These are phyloP conservation scores for Tiliacea aurago DNA, from an alignment of 2,888 invertebrate species.

Conservation along the genomic window DNA sequence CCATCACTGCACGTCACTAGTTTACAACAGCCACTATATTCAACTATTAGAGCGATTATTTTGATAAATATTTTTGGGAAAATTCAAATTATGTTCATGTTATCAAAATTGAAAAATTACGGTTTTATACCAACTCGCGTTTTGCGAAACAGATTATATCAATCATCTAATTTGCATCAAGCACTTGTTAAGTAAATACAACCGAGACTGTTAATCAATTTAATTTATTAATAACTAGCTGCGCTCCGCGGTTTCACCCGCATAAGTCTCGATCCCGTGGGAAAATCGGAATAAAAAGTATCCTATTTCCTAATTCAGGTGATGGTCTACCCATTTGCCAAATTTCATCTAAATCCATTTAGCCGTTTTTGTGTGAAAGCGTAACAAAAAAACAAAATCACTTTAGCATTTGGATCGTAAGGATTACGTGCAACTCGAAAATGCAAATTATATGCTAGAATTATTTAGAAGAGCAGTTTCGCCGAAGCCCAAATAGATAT, in stretches of 20 bases:
- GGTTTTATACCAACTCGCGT: background rate
- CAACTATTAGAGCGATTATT: constrained; percentile 28
- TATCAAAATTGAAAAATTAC: constrained; percentile 14
- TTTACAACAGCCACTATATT: constrained; percentile 10
- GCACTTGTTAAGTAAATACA: background rate
- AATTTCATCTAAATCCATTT: no score
- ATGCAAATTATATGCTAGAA: background rate
- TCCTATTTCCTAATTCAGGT: no score
- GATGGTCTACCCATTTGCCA: no score
- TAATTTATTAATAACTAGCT: background rate
- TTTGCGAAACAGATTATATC: background rate
- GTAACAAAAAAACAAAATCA: no score
- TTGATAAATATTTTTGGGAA: background rate
- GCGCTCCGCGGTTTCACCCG: no score
- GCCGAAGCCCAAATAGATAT: background rate
- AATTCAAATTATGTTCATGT: background rate
- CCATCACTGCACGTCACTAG: constrained; percentile 18
- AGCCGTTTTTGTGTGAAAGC: no score
- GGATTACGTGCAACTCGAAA: background rate
- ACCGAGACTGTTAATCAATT: background rate
- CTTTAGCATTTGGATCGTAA: no score
- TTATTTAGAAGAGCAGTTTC: background rate
- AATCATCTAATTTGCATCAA: constrained; percentile 7
- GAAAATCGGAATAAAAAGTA: no score
- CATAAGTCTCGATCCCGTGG: no score